Evolutionary conservation across 2,888 invertebrate genomes (phyloP), one percentile per base, ranked within the genome.

Genomic region (Abrostola triplasia): DNA sequence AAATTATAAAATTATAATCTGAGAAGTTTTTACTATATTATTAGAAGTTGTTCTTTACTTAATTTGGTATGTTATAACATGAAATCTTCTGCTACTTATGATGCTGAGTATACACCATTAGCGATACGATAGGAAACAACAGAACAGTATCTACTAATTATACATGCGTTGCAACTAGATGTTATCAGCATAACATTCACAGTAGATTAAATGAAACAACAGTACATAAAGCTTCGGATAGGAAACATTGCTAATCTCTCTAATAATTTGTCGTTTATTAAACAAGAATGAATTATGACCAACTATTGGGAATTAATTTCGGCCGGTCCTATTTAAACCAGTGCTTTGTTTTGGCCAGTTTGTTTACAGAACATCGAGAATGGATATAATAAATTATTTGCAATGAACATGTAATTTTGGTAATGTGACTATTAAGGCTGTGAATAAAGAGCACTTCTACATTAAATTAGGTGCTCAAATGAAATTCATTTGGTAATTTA

Each of bases 221-320:
- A 41, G 41, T 66, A 67, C 36, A 72, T 48, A 24, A 51, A 52
- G 47, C 42, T 42, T 48, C n/a, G 38, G 10, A 53, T 36, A 50
- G 63, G 40, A 47, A 69, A 69, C 64, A 59, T 59, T 38, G 52
- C 59, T 69, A 59, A 64, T 64, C 35, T 67, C 59, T 53, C 35
- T 10, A 47, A 48, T 62, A 60, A 76, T 73, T 73, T 55, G 61
- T 64, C 54, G 36, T 60, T 47, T 55, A 64, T 58, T 64, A 59
- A 49, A 56, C 49, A 35, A 36, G 36, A 51, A 57, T 66, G 24
- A 56, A 63, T 62, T 66, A 59, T 47, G 49, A 36, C 71, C 24
- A 53, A 49, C 59, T 57, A 66, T 71, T 71, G 66, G 56, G 53
- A 71, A 76, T 58, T 63, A 58, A 62, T 62, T 70, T 58, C 36